Evolutionary conservation across 2,113 vertebrate species (phyloP), one percentile per base, ranked within the genome.

Genomic region (Choloepus hoffmanni): DNA sequence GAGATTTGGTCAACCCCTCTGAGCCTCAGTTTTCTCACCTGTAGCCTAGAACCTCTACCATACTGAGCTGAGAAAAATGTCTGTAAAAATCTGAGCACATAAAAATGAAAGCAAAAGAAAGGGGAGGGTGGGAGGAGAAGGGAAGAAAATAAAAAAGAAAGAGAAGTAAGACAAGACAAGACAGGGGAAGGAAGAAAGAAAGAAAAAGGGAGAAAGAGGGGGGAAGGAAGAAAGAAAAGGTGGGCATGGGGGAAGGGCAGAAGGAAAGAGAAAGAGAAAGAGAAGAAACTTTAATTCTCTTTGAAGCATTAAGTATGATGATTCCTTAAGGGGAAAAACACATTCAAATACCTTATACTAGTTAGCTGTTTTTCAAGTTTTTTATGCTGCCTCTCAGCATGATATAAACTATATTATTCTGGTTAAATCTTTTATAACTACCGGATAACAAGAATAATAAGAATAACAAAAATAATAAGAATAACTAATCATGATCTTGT

Each of bases 341-440:
- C 23, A 50, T 0, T 73, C 63, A 93, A 43, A 73, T 24, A 43
- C 4, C 18, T 79, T 85, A 1, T 50, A 24, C 21, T 5, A 16
- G 36, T 73, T 53, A 72, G 74, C 16, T 79, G 67, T 58, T 68
- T 79, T 58, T 73, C 50, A 45, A 58, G 72, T 73, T 86, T 92
- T 92, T 58, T 43, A 83, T 33, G 36, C 45, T 82, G 2, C 8
- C 70, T 65, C 36, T 90, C 81, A 53, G 40, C 92, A 62, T 70
- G 28, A 89, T 53, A n/a, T 81, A 87, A 95, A 83, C 18, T 65
- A 7, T 19, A 36, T 13, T 28, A 67, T 14, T 77, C 3, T 15
- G n/a, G 79, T 89, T 88, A 90, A 85, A 60, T 70, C 43, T 43
- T 53, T 72, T 84, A 74, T 58, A 63, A 76, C 76, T 67, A 73